A percentile compares a stretch with the other conserved stretches of the same genome.
These are phyloP conservation scores for Nycticebus coucang DNA, from an alignment of 2,113 vertebrate genomes.

Conservation along the genomic window DNA sequence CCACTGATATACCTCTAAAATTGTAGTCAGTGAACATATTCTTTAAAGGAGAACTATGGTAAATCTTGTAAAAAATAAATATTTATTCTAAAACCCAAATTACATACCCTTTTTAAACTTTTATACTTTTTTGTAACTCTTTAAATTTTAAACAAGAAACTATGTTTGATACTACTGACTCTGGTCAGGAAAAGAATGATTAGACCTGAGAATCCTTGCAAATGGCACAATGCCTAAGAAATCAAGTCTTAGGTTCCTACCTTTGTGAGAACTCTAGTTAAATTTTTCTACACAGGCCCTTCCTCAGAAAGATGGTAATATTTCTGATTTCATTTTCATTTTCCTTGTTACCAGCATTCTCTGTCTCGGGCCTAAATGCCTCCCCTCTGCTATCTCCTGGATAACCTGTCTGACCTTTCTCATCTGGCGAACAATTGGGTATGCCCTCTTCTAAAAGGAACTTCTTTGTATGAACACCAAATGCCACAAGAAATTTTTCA, in stretches of 20 bases:
- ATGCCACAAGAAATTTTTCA: not conserved
- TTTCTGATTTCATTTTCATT: not conserved
- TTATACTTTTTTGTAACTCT: not conserved
- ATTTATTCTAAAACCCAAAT: not conserved
- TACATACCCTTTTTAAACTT: not conserved
- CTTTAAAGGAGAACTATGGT: not conserved
- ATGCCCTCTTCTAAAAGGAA: not conserved
- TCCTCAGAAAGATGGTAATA: not conserved
- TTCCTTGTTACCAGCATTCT: not conserved
- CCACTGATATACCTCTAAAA: not conserved
- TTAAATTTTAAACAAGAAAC: conserved; percentile 36
- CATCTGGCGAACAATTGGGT: not conserved
- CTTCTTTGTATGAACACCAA: not conserved
- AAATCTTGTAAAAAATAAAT: conserved; percentile 3
- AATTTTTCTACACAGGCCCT: not conserved
- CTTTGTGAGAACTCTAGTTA: not conserved
- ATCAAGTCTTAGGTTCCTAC: not conserved
- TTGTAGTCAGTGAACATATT: not conserved
- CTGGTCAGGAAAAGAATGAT: not conserved
- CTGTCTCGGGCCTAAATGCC: not conserved
- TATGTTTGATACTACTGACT: not conserved
- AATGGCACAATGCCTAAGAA: not conserved
- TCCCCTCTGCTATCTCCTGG: not conserved
- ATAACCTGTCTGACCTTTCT: not conserved
- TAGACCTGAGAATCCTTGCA: not conserved